Evolutionary conservation across 1,140 invertebrate species (phyloP).

Genomic region (Drosophila kanapiae): DNA sequence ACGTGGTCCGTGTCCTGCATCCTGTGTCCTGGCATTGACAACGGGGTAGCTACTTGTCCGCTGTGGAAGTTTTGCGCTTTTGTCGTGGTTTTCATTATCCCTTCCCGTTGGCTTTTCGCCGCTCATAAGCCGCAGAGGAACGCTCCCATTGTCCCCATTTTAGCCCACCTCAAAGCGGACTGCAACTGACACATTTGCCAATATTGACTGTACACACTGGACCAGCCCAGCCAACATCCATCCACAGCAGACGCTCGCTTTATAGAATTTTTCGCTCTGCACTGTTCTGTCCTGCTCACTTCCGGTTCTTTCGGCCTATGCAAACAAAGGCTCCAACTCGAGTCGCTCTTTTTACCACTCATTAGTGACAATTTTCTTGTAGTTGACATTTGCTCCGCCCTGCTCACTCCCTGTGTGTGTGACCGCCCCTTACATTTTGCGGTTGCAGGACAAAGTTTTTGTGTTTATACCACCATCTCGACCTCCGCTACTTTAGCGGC

Average conservation of each 20-base stretch:
- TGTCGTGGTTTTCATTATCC: constrained; percentile 81
- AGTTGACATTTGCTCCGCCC: constrained; percentile 77
- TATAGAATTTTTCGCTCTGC: constrained; percentile 23
- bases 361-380: constrained; percentile 84
- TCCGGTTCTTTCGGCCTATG: constrained; percentile 55
- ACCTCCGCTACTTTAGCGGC: constrained; percentile 7
- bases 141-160: constrained; percentile 9
- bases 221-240: constrained; percentile 10
- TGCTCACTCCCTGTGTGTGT: neutral
- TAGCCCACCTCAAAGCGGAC: constrained; percentile 33
- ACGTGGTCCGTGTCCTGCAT: constrained; percentile 28
- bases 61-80: constrained; percentile 72
- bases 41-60: constrained; percentile 26
- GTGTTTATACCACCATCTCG: constrained; percentile 39
- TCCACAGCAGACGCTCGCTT: constrained; percentile 1
- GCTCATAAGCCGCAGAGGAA: constrained; percentile 68
- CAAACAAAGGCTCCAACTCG: constrained; percentile 56
- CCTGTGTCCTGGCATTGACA: constrained; percentile 33
- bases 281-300: constrained; percentile 26
- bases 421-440: constrained; percentile 12
- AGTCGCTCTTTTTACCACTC: constrained; percentile 79
- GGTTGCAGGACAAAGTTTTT: constrained; percentile 70
- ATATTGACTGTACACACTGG: constrained; percentile 71
- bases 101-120: constrained; percentile 66
- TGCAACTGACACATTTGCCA: constrained; percentile 80